These are phyloP conservation scores for Mungos mungo DNA, from an alignment of 2,113 vertebrate genomes.

Conservation along the genomic window DNA sequence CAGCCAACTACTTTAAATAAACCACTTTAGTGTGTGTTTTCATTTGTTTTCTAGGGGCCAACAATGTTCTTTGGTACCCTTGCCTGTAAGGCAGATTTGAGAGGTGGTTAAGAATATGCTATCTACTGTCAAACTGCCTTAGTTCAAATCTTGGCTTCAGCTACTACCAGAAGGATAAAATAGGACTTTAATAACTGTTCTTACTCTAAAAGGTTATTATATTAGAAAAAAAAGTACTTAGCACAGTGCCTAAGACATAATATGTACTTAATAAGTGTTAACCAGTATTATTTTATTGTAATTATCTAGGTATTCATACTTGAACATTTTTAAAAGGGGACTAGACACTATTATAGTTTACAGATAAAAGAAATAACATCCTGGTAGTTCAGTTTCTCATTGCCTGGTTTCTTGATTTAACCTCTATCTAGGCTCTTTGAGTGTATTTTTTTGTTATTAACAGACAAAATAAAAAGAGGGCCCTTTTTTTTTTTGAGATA, in stretches of 20 bases:
- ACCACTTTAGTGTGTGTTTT: not conserved
- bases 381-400: constrained; percentile 25
- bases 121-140: not conserved
- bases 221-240: not conserved
- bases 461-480: constrained; percentile 72
- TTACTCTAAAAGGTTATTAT: not conserved
- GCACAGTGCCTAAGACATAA: not conserved
- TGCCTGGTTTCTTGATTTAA: constrained; percentile 67
- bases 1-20: not conserved
- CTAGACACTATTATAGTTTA: constrained; percentile 33
- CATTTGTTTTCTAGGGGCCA: not conserved
- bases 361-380: constrained; percentile 45
- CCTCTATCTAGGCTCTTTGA: constrained; percentile 49
- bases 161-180: not conserved
- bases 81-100: not conserved
- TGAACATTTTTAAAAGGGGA: not conserved
- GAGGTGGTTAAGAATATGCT: not conserved
- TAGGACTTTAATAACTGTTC: constrained; percentile 7
- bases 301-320: not conserved
- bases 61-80: not conserved
- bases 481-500: constrained; percentile 18
- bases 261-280: constrained; percentile 40
- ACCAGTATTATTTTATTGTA: constrained; percentile 38
- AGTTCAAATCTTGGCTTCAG: constrained; percentile 12
- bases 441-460: constrained; percentile 65